Evolutionary conservation across 2,888 invertebrate genomes (phyloP).

Genomic region (Heliconius sara): DNA sequence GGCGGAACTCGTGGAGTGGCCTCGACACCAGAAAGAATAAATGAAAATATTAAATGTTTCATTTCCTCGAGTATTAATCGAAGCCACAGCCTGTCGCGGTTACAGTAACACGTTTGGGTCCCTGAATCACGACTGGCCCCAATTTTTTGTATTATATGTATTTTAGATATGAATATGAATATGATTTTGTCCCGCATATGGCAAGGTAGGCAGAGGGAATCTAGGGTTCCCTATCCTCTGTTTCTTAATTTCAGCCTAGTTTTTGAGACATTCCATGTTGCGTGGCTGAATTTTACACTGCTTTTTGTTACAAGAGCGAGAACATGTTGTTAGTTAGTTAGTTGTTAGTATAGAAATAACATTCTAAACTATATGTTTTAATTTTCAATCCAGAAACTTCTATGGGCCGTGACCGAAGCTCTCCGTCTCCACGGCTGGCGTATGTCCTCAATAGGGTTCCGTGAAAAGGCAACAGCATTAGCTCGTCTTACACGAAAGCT

Average conservation of each 20-base stretch:
- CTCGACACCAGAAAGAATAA: neutral
- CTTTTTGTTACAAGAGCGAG: too few species aligned
- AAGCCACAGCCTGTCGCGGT: neutral
- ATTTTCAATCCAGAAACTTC: slow-evolving; percentile 84
- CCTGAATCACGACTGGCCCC: neutral
- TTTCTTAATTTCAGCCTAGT: too few species aligned
- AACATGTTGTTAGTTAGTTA: neutral
- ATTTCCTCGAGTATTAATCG: neutral
- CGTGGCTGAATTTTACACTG: too few species aligned
- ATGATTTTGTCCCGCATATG: too few species aligned
- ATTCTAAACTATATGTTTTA: neutral
- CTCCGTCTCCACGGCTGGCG: slow-evolving; percentile 88
- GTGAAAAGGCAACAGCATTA: slow-evolving; percentile 87
- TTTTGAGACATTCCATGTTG: too few species aligned
- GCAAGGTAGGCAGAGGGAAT: too few species aligned
- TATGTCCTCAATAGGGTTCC: slow-evolving; percentile 88
- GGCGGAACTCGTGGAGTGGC: neutral
- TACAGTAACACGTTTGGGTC: neutral
- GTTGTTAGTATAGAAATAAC: neutral
- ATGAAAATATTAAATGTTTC: neutral
- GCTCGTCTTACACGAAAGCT: slow-evolving; percentile 87
- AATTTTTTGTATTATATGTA: neutral
- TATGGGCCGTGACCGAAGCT: slow-evolving; percentile 92
- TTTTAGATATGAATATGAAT: neutral
- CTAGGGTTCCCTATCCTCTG: too few species aligned